These are phyloP conservation scores for Percopsis transmontana DNA, from an alignment of 2,113 vertebrate genomes.

Conservation along the genomic window DNA sequence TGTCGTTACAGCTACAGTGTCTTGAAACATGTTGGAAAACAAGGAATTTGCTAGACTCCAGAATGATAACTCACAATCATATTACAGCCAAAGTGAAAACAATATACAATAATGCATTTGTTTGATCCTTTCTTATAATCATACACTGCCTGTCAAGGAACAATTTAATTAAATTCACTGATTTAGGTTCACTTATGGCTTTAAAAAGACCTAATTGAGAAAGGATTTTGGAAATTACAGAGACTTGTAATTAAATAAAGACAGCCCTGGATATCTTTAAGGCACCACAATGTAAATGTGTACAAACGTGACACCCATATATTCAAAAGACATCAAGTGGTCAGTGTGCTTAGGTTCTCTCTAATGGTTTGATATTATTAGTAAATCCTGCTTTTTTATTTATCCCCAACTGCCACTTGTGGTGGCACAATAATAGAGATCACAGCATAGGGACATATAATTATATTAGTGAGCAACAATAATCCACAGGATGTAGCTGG, in stretches of 20 bases:
- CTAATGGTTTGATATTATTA: too few relatives aligned
- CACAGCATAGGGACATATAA: not conserved
- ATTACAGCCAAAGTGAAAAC: too few relatives aligned
- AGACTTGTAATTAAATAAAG: not conserved
- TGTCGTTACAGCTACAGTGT: not conserved
- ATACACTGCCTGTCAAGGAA: too few relatives aligned
- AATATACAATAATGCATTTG: too few relatives aligned
- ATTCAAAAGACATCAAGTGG: constrained; percentile 3
- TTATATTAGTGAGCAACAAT: not conserved
- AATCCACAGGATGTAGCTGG: not conserved
- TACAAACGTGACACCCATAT: not conserved
- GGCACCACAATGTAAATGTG: constrained; percentile 31
- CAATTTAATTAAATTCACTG: too few relatives aligned
- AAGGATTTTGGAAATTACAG: too few relatives aligned
- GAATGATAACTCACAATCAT: constrained; percentile 1
- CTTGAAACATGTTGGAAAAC: not conserved
- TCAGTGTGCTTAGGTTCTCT: not conserved
- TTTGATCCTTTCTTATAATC: too few relatives aligned
- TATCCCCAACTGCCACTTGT: too few relatives aligned
- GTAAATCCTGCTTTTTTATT: too few relatives aligned
- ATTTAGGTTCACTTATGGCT: too few relatives aligned
- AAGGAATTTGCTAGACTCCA: not conserved
- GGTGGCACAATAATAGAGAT: too few relatives aligned
- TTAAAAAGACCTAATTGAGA: not conserved
- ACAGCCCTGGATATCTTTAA: constrained; percentile 27